Conservation (phyloP, 2,113 vertebrate genomes). For the Oryctolagus cuniculus region DNA sequence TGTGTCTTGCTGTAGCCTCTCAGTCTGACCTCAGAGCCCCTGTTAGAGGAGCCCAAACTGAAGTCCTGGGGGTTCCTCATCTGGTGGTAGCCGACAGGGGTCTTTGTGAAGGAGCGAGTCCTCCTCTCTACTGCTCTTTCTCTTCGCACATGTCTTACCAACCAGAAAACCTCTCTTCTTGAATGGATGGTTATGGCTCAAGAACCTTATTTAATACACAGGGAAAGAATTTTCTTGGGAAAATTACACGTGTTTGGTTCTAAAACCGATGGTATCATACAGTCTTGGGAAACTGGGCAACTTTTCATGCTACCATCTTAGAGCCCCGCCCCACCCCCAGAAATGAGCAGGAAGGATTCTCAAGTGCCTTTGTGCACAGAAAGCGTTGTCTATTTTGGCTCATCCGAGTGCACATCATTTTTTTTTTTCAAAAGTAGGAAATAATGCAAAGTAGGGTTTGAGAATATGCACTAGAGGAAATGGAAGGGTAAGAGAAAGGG, state of each 20-base stretch:
- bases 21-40: neutral
- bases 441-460: conserved; percentile 10
- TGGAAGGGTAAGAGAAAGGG: conserved; percentile 56
- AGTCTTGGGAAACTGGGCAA: conserved; percentile 6
- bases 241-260: neutral
- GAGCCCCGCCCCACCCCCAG: neutral
- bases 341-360: neutral
- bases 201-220: neutral
- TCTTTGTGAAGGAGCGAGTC: neutral
- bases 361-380: neutral
- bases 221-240: neutral
- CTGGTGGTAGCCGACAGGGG: neutral
- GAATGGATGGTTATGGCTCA: neutral
- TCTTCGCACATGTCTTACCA: neutral
- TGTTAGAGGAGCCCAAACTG: neutral
- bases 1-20: neutral
- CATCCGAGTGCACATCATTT: neutral
- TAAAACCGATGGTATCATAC: neutral
- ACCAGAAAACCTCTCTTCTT: neutral
- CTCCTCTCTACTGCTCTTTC: neutral
- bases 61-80: neutral
- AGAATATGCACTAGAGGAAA: conserved; percentile 18
- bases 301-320: neutral
- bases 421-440: conserved; percentile 59
- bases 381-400: neutral